These are phyloP conservation scores for Digitonthophagus gazella DNA, from an alignment of 2,888 invertebrate genomes.

Conservation along the genomic window DNA sequence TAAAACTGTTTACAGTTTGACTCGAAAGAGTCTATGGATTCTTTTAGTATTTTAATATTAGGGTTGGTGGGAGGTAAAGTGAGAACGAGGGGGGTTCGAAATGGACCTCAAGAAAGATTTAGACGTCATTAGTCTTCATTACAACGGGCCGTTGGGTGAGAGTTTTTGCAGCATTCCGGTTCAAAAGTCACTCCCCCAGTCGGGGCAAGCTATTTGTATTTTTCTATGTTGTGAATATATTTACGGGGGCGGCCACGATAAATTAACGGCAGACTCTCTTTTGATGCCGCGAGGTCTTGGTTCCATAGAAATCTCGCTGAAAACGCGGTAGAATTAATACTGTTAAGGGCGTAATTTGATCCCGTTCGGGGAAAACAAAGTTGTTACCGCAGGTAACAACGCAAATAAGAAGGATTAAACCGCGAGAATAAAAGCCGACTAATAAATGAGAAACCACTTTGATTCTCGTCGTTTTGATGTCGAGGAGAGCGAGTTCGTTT, in stretches of 20 bases:
- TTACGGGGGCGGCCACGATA: constrained; percentile 33
- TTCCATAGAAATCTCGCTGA: neutral
- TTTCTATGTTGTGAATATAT: constrained; percentile 36
- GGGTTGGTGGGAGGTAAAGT: constrained; percentile 23
- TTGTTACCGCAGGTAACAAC: neutral
- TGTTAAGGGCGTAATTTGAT: neutral
- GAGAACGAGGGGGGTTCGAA: constrained; percentile 31
- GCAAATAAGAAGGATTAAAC: neutral
- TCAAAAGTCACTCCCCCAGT: constrained; percentile 31
- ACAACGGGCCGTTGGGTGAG: constrained; percentile 33
- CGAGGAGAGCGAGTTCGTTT: neutral
- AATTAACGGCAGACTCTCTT: constrained; percentile 26
- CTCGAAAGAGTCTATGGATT: neutral
- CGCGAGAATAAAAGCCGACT: neutral
- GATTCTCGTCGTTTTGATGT: neutral
- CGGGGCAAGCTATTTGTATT: constrained; percentile 34
- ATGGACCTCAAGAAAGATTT: constrained; percentile 38
- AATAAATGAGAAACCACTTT: neutral
- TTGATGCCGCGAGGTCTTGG: constrained; percentile 12
- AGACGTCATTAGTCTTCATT: constrained; percentile 40
- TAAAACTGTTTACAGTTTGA: neutral
- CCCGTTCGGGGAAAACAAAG: neutral
- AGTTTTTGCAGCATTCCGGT: constrained; percentile 27
- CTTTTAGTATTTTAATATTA: constrained; percentile 23
- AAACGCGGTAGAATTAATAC: neutral